Base-by-base conservation (phyloP, 2,888 invertebrate species). In the Charanyca ferruginea region DNA sequence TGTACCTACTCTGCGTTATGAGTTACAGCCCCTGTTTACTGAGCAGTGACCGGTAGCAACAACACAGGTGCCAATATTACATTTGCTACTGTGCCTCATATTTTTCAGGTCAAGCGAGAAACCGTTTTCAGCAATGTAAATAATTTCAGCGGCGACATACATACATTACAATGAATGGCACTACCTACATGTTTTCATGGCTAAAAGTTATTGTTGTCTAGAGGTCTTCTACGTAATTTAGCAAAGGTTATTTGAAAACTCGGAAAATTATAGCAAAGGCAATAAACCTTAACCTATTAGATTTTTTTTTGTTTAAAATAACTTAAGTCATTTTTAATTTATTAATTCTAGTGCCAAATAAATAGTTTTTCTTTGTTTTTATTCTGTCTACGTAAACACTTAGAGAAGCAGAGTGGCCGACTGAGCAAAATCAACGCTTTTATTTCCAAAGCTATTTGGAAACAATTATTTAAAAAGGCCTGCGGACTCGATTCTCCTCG, bases 391-490 rank as follows among this genome's bases (percentile, higher is more conserved):
- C 38, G 9, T 32, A 13, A 53, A 44, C 8, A 51, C 48, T 54
- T n/a, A n/a, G n/a, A n/a, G n/a, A n/a, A n/a, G n/a, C n/a, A n/a
- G 32, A 32, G 38, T 69, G 54, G 45, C 22, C 11, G 9, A 32
- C 32, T 32, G 32, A 9, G 9, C 32, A 2, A 11, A 9, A 32
- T 1, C 11, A 32, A 32, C 1, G 32, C 11, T 32, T 2, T 32
- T 32, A 32, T 32, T 65, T 48, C 35, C 32, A 32, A 32, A 32
- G 11, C 32, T 32, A 57, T 64, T 63, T 69, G 69, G 69, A 78
- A 65, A 72, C 71, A 64, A 79, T 83, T 83, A 79, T 83, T 85
- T 81, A 72, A 75, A 78, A 81, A 72, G 62, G 59, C 69, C 58
- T 42, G 58, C 52, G 59, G 79, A 71, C 32, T 32, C 32, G 32